Conservation (phyloP, 2,797 vertebrate genomes). For the Dryobates pubescens region DNA sequence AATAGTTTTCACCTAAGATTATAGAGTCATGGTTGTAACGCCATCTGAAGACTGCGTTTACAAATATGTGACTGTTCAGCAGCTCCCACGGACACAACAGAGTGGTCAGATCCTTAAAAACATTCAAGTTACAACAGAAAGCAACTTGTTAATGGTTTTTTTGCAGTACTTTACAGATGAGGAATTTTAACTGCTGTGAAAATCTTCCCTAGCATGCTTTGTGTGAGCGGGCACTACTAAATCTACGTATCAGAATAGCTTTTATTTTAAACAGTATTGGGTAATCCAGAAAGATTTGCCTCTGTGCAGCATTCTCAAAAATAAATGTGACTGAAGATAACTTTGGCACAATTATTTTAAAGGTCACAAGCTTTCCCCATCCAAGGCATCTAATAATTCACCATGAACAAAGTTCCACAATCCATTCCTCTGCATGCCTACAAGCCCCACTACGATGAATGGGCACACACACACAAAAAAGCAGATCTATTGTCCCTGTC, state of each 20-base stretch:
- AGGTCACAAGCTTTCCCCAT: neutral
- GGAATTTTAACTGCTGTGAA: neutral
- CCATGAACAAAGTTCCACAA: neutral
- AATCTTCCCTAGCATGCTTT: neutral
- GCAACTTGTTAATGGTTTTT: neutral
- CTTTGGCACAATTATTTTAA: neutral
- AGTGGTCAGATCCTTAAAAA: neutral
- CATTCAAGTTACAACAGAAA: neutral
- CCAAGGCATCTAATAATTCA: neutral
- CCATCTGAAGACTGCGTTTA: neutral
- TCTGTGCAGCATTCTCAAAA: conserved; percentile 15
- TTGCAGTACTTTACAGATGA: neutral
- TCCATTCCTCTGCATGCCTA: neutral
- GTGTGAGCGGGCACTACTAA: neutral
- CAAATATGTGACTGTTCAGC: neutral
- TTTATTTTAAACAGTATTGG: neutral
- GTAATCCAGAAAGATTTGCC: neutral
- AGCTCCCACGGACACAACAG: neutral
- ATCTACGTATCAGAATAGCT: neutral
- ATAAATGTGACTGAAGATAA: neutral
- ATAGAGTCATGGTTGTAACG: neutral
- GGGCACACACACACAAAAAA: neutral
- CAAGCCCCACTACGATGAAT: neutral
- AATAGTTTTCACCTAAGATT: neutral
- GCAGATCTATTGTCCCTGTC: neutral